Evolutionary conservation across 2,888 invertebrate species (phyloP).

Genomic region (Lasioglossum calceatum): DNA sequence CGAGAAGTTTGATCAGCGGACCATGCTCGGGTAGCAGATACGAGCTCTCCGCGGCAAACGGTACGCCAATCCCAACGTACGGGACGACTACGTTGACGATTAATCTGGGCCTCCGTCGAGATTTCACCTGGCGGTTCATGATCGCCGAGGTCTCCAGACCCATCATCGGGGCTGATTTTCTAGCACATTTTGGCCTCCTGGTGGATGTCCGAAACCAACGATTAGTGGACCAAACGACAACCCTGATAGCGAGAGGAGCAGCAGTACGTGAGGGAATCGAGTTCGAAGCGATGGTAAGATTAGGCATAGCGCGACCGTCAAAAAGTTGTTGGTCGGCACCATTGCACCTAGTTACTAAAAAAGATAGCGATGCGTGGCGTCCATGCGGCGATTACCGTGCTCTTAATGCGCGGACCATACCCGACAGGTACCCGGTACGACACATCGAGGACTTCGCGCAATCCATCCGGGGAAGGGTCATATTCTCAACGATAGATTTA

Average conservation of each 20-base stretch:
- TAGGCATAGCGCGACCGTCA: not conserved
- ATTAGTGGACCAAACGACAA: not conserved
- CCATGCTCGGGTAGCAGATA: too few relatives aligned
- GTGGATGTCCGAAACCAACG: not conserved
- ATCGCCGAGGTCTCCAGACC: not conserved
- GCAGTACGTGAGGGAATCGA: not conserved
- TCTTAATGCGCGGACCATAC: not conserved
- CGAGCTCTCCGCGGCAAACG: too few relatives aligned
- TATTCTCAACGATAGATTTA: too few relatives aligned
- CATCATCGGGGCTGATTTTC: not conserved
- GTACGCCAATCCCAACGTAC: not conserved
- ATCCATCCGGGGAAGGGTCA: too few relatives aligned
- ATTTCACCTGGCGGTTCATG: not conserved
- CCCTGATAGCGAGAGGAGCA: not conserved
- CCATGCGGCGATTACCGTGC: not conserved
- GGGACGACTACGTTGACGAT: not conserved
- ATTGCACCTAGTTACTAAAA: not conserved
- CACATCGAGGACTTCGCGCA: too few relatives aligned
- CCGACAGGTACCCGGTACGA: not conserved
- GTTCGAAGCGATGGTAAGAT: not conserved
- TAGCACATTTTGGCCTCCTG: not conserved
- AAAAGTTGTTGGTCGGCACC: not conserved
- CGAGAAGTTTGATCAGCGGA: too few relatives aligned
- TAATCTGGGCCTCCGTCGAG: not conserved
- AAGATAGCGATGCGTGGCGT: not conserved